Evolutionary conservation across 2,113 vertebrate genomes (phyloP).

Genomic region (Riparia riparia): DNA sequence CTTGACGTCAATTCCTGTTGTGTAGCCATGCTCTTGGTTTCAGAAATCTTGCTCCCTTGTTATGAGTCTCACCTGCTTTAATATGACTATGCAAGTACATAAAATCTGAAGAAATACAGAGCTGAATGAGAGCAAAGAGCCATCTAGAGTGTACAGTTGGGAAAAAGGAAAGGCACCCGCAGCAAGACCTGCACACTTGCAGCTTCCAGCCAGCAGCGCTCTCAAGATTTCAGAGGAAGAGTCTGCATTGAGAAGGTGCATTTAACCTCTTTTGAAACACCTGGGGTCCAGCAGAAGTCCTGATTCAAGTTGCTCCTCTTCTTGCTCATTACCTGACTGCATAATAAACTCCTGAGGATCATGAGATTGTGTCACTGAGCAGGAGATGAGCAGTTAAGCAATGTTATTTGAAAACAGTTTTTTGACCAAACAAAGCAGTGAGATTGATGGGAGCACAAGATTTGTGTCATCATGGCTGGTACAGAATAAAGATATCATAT

Average conservation of each 20-base stretch:
- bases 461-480: neutral
- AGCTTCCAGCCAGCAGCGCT: neutral
- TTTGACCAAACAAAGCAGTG: neutral
- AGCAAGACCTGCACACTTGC: neutral
- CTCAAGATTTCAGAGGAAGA: neutral
- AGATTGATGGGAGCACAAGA: neutral
- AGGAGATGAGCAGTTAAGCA: neutral
- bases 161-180: neutral
- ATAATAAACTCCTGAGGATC: neutral
- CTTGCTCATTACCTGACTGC: neutral
- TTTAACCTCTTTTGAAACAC: neutral
- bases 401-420: neutral
- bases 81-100: neutral
- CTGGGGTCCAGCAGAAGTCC: neutral
- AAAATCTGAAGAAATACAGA: neutral
- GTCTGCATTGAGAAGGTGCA: accelerated
- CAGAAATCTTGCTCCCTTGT: neutral
- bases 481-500: neutral
- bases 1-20: neutral
- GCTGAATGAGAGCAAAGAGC: neutral
- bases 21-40: neutral
- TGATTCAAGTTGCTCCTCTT: neutral
- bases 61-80: neutral
- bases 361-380: neutral
- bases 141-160: accelerated